Evolutionary conservation across 2,888 invertebrate genomes (phyloP).

Genomic region (Zygothrica quintamaculata): DNA sequence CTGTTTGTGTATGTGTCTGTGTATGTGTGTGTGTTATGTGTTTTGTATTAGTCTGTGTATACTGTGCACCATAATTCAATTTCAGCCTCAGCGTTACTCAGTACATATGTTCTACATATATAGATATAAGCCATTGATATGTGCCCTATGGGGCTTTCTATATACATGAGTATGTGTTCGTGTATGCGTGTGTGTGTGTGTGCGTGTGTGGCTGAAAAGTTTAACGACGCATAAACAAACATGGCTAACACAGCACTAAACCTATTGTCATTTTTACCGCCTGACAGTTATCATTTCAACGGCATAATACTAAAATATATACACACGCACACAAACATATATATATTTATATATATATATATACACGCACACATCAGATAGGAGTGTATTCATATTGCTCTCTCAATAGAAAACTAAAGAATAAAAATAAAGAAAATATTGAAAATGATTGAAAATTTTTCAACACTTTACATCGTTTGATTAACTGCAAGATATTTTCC

Average conservation of each 20-base stretch:
- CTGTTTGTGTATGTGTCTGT: slow-evolving; percentile 15
- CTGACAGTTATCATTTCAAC: slow-evolving; percentile 53
- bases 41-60: slow-evolving; percentile 22
- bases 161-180: slow-evolving; percentile 19
- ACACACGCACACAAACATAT: neutral
- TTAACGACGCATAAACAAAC: slow-evolving; percentile 78
- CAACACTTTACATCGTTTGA: no score
- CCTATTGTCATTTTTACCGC: slow-evolving; percentile 65
- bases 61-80: slow-evolving; percentile 70
- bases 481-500: no score
- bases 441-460: neutral
- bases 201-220: slow-evolving; percentile 73
- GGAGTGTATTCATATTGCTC: slow-evolving; percentile 2
- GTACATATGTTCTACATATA: slow-evolving; percentile 34
- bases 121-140: slow-evolving; percentile 61
- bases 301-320: slow-evolving; percentile 43
- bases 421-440: neutral
- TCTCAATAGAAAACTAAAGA: slow-evolving; percentile 6
- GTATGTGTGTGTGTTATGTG: slow-evolving; percentile 17
- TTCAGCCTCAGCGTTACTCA: slow-evolving; percentile 50
- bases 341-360: neutral
- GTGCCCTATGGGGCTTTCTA: slow-evolving; percentile 59
- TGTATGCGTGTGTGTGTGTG: no score
- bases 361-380: slow-evolving; percentile 4
- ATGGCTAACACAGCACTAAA: slow-evolving; percentile 57